These are phyloP conservation scores for Spermophilus dauricus DNA, from an alignment of 2,113 vertebrate species.

Conservation along the genomic window DNA sequence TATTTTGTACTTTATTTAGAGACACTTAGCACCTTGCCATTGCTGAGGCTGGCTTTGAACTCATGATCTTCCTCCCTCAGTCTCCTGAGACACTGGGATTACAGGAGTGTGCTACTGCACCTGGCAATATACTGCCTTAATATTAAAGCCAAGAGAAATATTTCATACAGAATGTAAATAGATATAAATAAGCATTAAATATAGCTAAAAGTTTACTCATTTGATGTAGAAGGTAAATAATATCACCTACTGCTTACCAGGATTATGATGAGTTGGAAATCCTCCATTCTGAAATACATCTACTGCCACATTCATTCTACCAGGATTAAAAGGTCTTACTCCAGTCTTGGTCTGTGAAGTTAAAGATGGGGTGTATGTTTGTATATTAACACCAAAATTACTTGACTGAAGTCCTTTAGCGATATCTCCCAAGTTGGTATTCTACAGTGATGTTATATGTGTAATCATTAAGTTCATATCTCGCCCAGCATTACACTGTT, in stretches of 20 bases:
- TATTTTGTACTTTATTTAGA: no score
- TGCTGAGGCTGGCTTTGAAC: no score
- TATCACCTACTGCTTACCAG: slow-evolving; percentile 89
- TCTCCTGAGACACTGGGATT: no score
- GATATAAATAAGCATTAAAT: neutral
- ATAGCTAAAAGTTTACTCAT: neutral
- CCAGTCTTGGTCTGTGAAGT: slow-evolving; percentile 92
- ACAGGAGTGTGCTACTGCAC: no score
- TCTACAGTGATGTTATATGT: slow-evolving; percentile 95
- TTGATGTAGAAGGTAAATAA: slow-evolving; percentile 7
- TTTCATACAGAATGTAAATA: neutral
- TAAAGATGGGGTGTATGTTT: slow-evolving; percentile 91
- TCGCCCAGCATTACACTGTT: slow-evolving; percentile 85
- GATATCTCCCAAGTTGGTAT: slow-evolving; percentile 88
- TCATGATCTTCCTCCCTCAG: no score
- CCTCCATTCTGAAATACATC: slow-evolving; percentile 96
- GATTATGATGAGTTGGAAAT: slow-evolving; percentile 92
- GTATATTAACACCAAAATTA: slow-evolving; percentile 94
- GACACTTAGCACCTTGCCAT: no score
- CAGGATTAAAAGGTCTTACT: slow-evolving; percentile 96
- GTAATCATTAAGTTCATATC: slow-evolving; percentile 97
- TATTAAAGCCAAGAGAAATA: neutral
- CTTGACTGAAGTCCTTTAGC: slow-evolving; percentile 95
- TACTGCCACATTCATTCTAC: slow-evolving; percentile 92
- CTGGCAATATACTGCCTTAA: slow-evolving; percentile 12